Base-by-base conservation (phyloP, 2,797 vertebrate genomes). In the Rhinophrynus dorsalis region DNA sequence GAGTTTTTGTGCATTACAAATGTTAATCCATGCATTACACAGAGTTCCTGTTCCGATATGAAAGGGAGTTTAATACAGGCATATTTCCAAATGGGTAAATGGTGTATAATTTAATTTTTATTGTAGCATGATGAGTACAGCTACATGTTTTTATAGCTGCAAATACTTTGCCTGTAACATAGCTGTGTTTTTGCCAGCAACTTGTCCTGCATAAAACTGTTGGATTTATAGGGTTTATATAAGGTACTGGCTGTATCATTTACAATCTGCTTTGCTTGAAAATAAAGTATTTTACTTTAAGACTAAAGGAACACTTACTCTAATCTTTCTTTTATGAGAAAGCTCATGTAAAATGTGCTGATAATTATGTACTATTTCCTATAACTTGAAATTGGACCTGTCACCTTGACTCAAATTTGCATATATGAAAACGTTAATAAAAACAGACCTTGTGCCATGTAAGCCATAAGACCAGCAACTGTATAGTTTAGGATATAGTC, bases 91-190 rank as follows among this genome's bases (percentile, higher is more conserved):
- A 35, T 71, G 60, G 40, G 51, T 64, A 57, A 64, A 23, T 6
- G 32, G 30, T 23, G 13, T 64, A 17, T 56, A 17, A 50, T 48
- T 48, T 58, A 44, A 56, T 45, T 71, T 63, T 70, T 71, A 71
- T 55, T 71, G 51, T 63, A 56, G 30, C 52, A 38, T 48, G 59
- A 62, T 56, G 68, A 56, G 38, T 42, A 63, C 50, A 71, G 40
- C 11, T 38, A 64, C 30, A 57, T 71, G 68, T 71, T 71, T 64
- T 71, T 11, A 71, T 64, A 71, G 60, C 68, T 71, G 68, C 42
- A 42, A 71, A 23, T 57, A 64, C 59, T 57, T 63, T 64, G 12
- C 35, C 68, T 64, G 24, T 50, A 64, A 71, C 33, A 50, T 35
- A 27, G 6, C 42, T 15, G 9, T 70, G 50, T 64, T 64, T 62